A percentile compares a stretch with the other conserved stretches of the same genome.
These are phyloP conservation scores for Enteromius trimaculatus DNA, from an alignment of 2,797 vertebrate genomes.

Conservation along the genomic window DNA sequence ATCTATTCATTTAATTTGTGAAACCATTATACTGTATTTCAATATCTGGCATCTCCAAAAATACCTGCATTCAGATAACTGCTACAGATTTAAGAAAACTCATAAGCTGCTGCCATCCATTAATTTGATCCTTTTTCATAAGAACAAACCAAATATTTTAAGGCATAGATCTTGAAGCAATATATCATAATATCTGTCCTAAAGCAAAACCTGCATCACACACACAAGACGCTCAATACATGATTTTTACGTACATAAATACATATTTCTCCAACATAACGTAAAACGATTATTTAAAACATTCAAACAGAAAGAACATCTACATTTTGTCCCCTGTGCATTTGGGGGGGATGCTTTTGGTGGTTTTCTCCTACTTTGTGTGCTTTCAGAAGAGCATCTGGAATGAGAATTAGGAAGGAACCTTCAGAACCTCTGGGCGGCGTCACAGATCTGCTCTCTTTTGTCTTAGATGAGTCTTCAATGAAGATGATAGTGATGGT, in stretches of 20 bases:
- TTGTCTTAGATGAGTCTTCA: not conserved
- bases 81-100: not conserved
- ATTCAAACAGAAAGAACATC: slow-evolving; percentile 10
- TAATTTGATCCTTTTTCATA: not conserved
- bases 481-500: slow-evolving; percentile 1
- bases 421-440: not conserved
- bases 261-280: slow-evolving; percentile 1
- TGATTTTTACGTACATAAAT: slow-evolving; percentile 16
- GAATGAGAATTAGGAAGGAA: slow-evolving; percentile 14
- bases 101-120: not conserved
- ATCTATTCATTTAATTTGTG: not conserved
- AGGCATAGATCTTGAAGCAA: slow-evolving; percentile 44
- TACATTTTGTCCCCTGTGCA: slow-evolving; percentile 6
- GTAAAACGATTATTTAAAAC: slow-evolving; percentile 17
- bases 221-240: slow-evolving; percentile 3
- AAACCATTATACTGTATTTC: not conserved
- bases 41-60: not conserved
- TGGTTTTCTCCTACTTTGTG: slow-evolving; percentile 27
- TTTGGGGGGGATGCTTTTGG: slow-evolving; percentile 19
- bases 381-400: slow-evolving; percentile 39
- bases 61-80: not conserved
- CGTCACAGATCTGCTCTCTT: not conserved
- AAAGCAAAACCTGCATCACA: slow-evolving; percentile 9
- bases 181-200: slow-evolving; percentile 27
- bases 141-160: slow-evolving; percentile 29